A percentile compares a stretch with the other conserved stretches of the same genome.
Conservation (phyloP, 1,140 invertebrate genomes). For the Drosophila takahashii region DNA sequence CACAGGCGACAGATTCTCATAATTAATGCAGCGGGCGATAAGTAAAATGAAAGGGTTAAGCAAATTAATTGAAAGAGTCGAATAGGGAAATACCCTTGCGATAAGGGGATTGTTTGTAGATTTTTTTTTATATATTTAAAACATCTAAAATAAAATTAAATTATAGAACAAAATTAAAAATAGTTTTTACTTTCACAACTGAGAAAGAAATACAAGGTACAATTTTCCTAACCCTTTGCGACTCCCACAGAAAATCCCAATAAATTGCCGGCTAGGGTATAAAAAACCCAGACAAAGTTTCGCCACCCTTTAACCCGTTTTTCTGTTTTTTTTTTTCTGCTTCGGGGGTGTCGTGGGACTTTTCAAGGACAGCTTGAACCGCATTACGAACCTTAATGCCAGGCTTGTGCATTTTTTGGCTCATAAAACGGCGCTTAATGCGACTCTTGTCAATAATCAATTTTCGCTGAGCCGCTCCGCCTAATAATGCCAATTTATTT, state of each 20-base stretch:
- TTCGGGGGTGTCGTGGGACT: constrained; percentile 37
- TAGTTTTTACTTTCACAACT: too few species aligned
- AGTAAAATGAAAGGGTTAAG: constrained; percentile 2
- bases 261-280: not conserved
- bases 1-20: constrained; percentile 65
- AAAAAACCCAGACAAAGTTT: constrained; percentile 21
- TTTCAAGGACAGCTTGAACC: constrained; percentile 67
- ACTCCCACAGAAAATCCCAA: not conserved
- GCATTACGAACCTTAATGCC: constrained; percentile 65
- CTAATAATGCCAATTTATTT: constrained; percentile 81
- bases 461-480: constrained; percentile 66
- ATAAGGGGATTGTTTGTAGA: too few species aligned
- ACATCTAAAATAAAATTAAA: too few species aligned
- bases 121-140: too few species aligned
- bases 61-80: not conserved
- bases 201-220: too few species aligned
- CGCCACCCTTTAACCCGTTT: not conserved
- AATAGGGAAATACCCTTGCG: not conserved
- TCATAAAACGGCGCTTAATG: constrained; percentile 76
- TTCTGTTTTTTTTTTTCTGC: not conserved
- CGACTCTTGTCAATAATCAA: constrained; percentile 77
- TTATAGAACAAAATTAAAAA: too few species aligned
- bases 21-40: constrained; percentile 61
- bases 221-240: too few species aligned
- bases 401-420: constrained; percentile 22